A percentile compares a stretch with the other conserved stretches of the same genome.
These are phyloP conservation scores for Alloscopus bannaensis DNA, from an alignment of 2,888 invertebrate species.

Conservation along the genomic window DNA sequence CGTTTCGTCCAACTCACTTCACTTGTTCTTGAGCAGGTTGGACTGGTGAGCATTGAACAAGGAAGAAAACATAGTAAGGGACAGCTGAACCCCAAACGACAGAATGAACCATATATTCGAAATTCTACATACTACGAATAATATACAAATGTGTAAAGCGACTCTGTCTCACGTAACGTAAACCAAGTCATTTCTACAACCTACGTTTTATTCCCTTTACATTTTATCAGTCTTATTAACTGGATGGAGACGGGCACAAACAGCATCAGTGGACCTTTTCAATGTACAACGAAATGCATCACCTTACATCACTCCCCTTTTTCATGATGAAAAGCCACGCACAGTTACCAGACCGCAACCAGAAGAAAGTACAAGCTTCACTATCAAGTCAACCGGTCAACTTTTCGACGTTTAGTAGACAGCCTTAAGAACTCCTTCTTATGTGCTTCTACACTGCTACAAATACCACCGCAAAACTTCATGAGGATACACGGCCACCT, in stretches of 20 bases:
- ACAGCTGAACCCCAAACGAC: conserved; percentile 50
- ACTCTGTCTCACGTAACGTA: too few species aligned
- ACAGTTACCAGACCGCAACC: conserved; percentile 28
- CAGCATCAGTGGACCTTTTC: conserved; percentile 2
- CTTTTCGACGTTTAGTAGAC: conserved; percentile 43
- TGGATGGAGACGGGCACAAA: conserved; percentile 20
- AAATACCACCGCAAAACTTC: neutral
- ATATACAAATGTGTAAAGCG: conserved; percentile 26
- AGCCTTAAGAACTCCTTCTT: conserved; percentile 32
- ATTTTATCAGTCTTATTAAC: neutral
- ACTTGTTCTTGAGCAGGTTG: conserved; percentile 15
- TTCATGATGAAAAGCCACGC: conserved; percentile 33
- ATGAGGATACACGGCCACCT: neutral
- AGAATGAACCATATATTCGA: too few species aligned
- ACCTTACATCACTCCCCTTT: conserved; percentile 7
- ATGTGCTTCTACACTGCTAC: too few species aligned
- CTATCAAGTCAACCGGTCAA: conserved; percentile 41
- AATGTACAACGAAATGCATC: too few species aligned
- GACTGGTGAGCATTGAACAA: conserved; percentile 40
- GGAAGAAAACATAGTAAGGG: conserved; percentile 40
- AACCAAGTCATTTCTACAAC: conserved; percentile 6
- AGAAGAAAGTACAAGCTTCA: conserved; percentile 15
- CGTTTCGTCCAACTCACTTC: conserved; percentile 27
- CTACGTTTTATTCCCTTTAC: conserved; percentile 16
- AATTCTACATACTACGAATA: too few species aligned